Percentiles rank a stretch among this genome's conserved stretches.
phyloP scores from a whole-genome alignment of 2,797 vertebrate genomes.

The Onychomys leucogaster region DNA sequence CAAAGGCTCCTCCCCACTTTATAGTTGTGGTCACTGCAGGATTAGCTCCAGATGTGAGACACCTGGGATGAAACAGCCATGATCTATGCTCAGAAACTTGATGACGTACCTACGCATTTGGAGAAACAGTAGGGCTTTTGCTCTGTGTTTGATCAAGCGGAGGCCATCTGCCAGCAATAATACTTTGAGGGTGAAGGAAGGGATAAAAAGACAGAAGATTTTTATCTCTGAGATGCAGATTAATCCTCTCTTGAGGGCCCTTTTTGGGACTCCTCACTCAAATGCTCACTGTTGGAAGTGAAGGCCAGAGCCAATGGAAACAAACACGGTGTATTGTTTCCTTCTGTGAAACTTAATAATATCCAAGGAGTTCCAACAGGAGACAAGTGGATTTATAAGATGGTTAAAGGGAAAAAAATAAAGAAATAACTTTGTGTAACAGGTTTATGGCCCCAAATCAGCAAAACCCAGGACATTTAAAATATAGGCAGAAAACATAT shows the following conservation, averaged over 20 bases:
- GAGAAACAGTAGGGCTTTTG: conserved; percentile 69
- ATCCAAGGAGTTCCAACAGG: conserved; percentile 61
- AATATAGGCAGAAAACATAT: conserved; percentile 52
- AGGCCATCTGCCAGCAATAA: conserved; percentile 72
- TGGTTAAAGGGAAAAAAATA: conserved; percentile 74
- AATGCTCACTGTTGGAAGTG: conserved; percentile 77
- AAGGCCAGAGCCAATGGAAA: conserved; percentile 72
- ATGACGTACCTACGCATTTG: conserved; percentile 60
- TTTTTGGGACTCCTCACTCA: conserved; percentile 69
- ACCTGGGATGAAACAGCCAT: conserved; percentile 75
- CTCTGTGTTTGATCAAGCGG: conserved; percentile 75
- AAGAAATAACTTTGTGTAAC: conserved; percentile 69
- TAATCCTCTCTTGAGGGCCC: conserved; percentile 65
- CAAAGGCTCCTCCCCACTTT: conserved; percentile 57
- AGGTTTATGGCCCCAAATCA: conserved; percentile 46
- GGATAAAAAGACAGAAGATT: conserved; percentile 68
- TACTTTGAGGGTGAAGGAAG: conserved; percentile 5
- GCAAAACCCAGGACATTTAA: conserved; percentile 67
- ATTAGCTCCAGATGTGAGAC: conserved; percentile 75
- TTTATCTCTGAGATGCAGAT: conserved; percentile 67
- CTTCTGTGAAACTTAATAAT: conserved; percentile 75
- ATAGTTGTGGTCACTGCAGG: conserved; percentile 56
- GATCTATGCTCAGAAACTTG: conserved; percentile 9
- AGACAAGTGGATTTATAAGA: conserved; percentile 72
- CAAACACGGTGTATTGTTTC: conserved; percentile 68